Evolutionary conservation across 2,888 invertebrate genomes (phyloP), one percentile per base, ranked within the genome.

Genomic region (Tinea semifulvella): DNA sequence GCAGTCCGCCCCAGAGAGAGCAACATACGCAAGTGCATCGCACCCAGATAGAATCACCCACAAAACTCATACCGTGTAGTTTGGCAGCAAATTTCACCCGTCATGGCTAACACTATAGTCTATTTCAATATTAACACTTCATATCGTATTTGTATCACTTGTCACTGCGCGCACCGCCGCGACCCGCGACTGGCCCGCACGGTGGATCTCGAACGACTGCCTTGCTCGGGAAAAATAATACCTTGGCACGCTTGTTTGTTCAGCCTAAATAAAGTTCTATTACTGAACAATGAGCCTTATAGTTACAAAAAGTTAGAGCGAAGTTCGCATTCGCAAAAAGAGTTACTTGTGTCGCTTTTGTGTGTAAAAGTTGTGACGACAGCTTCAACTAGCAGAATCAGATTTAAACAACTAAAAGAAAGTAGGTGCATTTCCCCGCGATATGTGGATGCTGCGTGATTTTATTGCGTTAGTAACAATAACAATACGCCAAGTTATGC

Each of bases 361-460:
- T 13, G 31, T 31, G 31, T 14, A 31, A 13, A 6, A 14, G 31
- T n/a, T 36, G 18, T 36, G 36, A 36, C 36, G 53, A 57, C 60
- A 60, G 57, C 55, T 58, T 51, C 18, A n/a, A 63, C 65, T 70
- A 68, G n/a, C n/a, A n/a, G n/a, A n/a, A n/a, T n/a, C n/a, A n/a
- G 69, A 62, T 73, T 73, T 68, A 22, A 64, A 19, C 19, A 68
- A 64, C 63, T 60, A 64, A 68, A 75, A 75, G 75, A 74, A 77
- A 76, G 76, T 76, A 71, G 74, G 71, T 61, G 70, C 74, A 67
- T 74, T 74, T 73, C 68, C 66, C 60, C 53, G 53, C 52, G 40
- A 2, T n/a, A 3, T 40, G 13, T 22, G 22, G 40, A 40, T 61
- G 60, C 58, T 57, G 55, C 52, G 55, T 53, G 13, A 22, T 40